A percentile compares a stretch with the other conserved stretches of the same genome.
Conservation (phyloP, 1,140 invertebrate genomes). For the Nymphalis io region DNA sequence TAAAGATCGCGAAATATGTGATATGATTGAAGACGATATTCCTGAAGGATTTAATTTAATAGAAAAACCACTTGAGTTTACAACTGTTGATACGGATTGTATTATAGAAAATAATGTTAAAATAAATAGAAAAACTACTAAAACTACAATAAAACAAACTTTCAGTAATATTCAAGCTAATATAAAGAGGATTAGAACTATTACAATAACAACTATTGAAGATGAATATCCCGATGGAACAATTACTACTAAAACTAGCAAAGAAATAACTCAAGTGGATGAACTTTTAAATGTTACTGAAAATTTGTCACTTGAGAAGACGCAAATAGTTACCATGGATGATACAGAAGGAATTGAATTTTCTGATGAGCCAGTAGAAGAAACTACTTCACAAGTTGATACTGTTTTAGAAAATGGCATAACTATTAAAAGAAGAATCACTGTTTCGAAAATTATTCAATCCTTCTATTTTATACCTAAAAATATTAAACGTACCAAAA, state of each 20-base stretch:
- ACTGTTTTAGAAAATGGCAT: constrained; percentile 35
- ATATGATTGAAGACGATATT: constrained; percentile 2
- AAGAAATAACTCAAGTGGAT: constrained; percentile 21
- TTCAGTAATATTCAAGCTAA: constrained; percentile 26
- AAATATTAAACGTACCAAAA: constrained; percentile 33
- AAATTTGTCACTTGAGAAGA: neutral
- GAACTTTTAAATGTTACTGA: constrained; percentile 2
- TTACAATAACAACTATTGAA: constrained; percentile 21
- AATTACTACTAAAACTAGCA: constrained; percentile 19
- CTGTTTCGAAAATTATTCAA: constrained; percentile 25
- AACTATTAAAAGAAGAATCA: constrained; percentile 35
- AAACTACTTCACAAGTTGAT: constrained; percentile 20
- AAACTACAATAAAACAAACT: constrained; percentile 25
- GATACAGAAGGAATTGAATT: constrained; percentile 18
- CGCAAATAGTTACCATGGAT: constrained; percentile 1
- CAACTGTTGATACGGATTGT: constrained; percentile 21
- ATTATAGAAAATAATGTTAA: constrained; percentile 15
- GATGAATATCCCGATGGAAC: constrained; percentile 35
- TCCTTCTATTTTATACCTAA: constrained; percentile 12
- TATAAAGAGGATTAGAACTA: constrained; percentile 31
- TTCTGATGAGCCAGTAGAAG: constrained; percentile 30
- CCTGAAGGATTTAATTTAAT: constrained; percentile 12
- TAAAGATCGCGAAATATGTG: neutral
- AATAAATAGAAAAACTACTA: constrained; percentile 29
- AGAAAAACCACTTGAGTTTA: constrained; percentile 13